A percentile compares a stretch with the other conserved stretches of the same genome.
Conservation (phyloP, 2,888 invertebrate genomes). For the Argyresthia albistria region DNA sequence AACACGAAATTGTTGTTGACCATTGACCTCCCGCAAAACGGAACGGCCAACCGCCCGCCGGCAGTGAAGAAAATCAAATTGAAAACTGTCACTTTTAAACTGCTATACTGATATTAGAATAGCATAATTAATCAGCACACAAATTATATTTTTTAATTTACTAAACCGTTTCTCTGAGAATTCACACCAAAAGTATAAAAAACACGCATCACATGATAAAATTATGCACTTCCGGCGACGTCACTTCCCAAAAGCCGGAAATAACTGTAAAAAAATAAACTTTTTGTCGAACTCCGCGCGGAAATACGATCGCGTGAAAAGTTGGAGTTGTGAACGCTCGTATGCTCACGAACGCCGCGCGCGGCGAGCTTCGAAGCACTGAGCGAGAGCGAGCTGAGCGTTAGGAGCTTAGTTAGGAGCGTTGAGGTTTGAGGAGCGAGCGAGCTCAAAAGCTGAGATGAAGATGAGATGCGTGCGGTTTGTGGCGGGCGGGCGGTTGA, state of each 20-base stretch:
- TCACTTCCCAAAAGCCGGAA: too few species aligned
- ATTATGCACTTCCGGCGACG: too few species aligned
- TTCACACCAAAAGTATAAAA: not conserved
- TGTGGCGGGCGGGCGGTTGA: too few species aligned
- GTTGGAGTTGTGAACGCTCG: not conserved
- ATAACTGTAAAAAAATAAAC: too few species aligned
- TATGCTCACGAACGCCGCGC: not conserved
- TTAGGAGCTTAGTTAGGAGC: too few species aligned
- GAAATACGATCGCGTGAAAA: conserved; percentile 2
- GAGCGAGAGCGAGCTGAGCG: too few species aligned
- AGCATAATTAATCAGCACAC: too few species aligned
- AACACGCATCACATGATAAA: too few species aligned
- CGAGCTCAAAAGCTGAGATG: too few species aligned
- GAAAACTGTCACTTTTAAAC: not conserved
- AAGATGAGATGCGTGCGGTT: too few species aligned
- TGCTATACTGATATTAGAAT: not conserved
- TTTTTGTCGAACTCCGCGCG: not conserved
- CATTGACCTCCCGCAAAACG: not conserved
- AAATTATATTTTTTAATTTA: too few species aligned
- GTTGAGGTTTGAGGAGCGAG: too few species aligned
- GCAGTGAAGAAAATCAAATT: not conserved
- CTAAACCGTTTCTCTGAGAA: not conserved
- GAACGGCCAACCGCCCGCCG: not conserved
- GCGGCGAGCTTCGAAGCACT: not conserved
- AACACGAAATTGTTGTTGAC: not conserved